Base-by-base conservation (phyloP, 2,888 invertebrate species). In the Diarsia rubi region DNA sequence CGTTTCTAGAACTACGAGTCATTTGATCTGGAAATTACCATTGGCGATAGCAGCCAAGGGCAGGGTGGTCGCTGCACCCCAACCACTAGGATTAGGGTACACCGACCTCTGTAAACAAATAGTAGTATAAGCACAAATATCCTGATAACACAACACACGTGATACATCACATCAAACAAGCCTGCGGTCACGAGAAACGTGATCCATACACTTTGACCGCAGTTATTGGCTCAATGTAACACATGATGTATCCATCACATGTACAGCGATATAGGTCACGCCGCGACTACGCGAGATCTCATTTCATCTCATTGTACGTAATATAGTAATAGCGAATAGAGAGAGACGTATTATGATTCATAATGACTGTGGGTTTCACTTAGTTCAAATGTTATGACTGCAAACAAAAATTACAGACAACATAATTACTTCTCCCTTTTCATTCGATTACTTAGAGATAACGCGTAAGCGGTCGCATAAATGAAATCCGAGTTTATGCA, bases 51-150 rank as follows among this genome's bases (percentile, higher is more conserved):
- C 90, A 85, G 91, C 88, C 92, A 92, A 92, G 87, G 90, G 82
- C 90, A 88, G 88, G 88, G 90, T 89, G 90, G 90, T 85, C 80
- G 88, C 87, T 91, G 90, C 91, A 91, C 91, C 92, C 91, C 90
- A 91, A 90, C 89, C 90, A 91, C 83, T 87, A 92, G 88, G 90
- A 91, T 91, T 90, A 92, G 91, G 90, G 90, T 90, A 89, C 90
- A 90, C 85, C 90, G 89, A 91, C 89, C 91, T 88, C 91, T 92
- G 92, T 90, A 92, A 93, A 91, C 86, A 93, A 93, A 90, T 78
- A 88, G 81, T 75, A 85, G 80, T 73, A 85, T 88, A 82, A 88
- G 85, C 83, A 87, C 81, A 83, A 80, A 74, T 73, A 73, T 45
- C 78, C 76, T 80, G 69, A 74, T 54, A 70, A 74, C 70, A 77